Evolutionary conservation across 2,797 vertebrate genomes (phyloP), one percentile per base, ranked within the genome.

Genomic region (Aviceda cuculoides): DNA sequence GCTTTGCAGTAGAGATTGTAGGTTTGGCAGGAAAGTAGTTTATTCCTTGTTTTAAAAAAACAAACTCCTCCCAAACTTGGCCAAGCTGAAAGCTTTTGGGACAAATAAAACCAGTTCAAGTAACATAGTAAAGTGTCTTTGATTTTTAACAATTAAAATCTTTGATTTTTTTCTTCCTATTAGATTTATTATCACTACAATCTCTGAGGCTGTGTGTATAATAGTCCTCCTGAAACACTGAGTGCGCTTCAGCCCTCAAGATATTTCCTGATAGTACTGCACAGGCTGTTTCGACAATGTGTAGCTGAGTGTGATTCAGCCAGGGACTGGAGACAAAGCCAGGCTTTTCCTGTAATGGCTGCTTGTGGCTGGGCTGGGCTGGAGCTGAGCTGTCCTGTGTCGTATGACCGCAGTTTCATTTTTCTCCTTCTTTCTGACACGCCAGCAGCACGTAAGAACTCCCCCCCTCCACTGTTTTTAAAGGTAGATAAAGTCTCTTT

Each of bases 341-440:
- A 95, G 84, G 91, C 94, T 93, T 91, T 96, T 95, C 95, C 92
- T 96, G 92, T 92, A 96, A 94, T 93, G 93, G 87, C 93, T 97
- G 94, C 86, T 92, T 93, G 88, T 62, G 94, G 87, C 87, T 79
- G 61, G 75, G 52, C 62, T 74, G 81, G 89, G 61, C 91, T 95
- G 89, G 50, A 93, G 68, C 89, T 78, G 81, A 82, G 67, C 96
- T 82, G 83, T 26, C 55, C 62, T 74, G 62, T 83, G 85, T 58
- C 2, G 0, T 87, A n/a, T 81, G 90, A 89, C 79, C 15, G 4
- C 72, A 82, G 59, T 74, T 87, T 71, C 73, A 31, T 87, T 46
- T 74, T 87, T 49, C 40, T 79, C 15, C 75, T 80, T 4, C 75
- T 88, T 79, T 40, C 65, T 73, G 50, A 65, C 58, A 39, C 44